Conservation (phyloP, 2,797 vertebrate genomes). For the Chaenodraco wilsoni region DNA sequence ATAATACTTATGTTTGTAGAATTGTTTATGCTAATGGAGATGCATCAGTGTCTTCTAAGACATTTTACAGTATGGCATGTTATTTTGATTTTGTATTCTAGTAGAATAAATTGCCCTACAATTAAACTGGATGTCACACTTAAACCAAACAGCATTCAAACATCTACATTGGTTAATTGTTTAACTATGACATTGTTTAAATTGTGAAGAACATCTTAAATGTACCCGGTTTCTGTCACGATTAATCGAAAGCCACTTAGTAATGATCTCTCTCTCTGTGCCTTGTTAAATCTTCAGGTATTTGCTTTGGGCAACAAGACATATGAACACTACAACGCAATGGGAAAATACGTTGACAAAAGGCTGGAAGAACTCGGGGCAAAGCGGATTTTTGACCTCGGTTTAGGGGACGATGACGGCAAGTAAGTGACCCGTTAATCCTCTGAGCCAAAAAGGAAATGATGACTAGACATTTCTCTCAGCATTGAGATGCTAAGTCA, state of each 20-base stretch:
- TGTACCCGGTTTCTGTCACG: background rate
- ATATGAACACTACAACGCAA: slow-evolving; percentile 97
- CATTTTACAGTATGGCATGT: background rate
- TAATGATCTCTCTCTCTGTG: slow-evolving; percentile 1
- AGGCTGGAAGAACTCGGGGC: slow-evolving; percentile 92
- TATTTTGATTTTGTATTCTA: background rate
- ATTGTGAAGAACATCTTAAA: background rate
- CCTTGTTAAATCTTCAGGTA: slow-evolving; percentile 83
- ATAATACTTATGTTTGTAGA: background rate
- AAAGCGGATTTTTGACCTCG: slow-evolving; percentile 93
- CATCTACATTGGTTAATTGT: too few species aligned
- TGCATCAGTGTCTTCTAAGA: background rate
- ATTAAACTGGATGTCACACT: background rate
- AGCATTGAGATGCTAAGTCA: background rate
- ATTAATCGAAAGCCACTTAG: too few species aligned
- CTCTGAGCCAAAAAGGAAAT: background rate
- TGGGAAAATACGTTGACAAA: slow-evolving; percentile 96
- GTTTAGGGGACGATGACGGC: slow-evolving; percentile 93
- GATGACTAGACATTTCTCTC: background rate
- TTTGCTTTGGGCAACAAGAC: slow-evolving; percentile 99
- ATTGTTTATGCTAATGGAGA: background rate
- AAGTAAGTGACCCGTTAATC: slow-evolving; percentile 87
- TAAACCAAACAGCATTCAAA: too few species aligned
- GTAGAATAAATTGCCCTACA: too few species aligned
- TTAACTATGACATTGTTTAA: too few species aligned